Conservation (phyloP, 1,140 invertebrate genomes). For the Monomorium pharaonis region DNA sequence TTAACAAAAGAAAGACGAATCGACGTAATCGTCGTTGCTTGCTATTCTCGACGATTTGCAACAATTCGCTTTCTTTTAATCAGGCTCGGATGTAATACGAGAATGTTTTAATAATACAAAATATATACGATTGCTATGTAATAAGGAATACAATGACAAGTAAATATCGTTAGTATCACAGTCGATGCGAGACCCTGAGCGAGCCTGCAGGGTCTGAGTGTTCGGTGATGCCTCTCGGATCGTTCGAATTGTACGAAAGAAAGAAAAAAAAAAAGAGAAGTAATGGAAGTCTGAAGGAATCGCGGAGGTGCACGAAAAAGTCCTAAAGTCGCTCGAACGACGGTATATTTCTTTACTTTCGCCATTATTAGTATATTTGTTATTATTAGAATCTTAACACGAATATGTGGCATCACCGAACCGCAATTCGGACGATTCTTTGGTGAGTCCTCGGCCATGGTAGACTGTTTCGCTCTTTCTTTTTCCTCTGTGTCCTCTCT, state of each 20-base stretch:
- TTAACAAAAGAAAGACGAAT: background rate
- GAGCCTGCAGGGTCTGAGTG: constrained; percentile 7
- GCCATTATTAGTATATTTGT: background rate
- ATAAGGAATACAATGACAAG: constrained; percentile 67
- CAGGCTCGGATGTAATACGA: background rate
- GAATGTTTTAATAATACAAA: constrained; percentile 54
- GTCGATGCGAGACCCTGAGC: constrained; percentile 64
- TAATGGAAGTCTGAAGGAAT: constrained; percentile 13
- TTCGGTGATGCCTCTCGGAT: constrained; percentile 57
- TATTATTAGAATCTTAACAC: constrained; percentile 8
- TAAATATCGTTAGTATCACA: constrained; percentile 74
- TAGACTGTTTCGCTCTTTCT: constrained; percentile 8
- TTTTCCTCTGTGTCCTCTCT: background rate
- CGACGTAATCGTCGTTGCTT: background rate
- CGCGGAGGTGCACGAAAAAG: background rate
- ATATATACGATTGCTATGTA: constrained; percentile 61
- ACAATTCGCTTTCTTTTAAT: background rate
- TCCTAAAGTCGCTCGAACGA: background rate
- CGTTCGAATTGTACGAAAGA: background rate
- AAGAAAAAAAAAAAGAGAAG: background rate
- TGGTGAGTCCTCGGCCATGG: constrained; percentile 64
- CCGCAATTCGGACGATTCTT: constrained; percentile 70
- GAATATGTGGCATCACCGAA: constrained; percentile 47
- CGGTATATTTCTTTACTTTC: constrained; percentile 1
- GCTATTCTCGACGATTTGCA: background rate